Evolutionary conservation across 2,888 invertebrate genomes (phyloP), one percentile per base, ranked within the genome.

Genomic region (Arctia plantaginis): DNA sequence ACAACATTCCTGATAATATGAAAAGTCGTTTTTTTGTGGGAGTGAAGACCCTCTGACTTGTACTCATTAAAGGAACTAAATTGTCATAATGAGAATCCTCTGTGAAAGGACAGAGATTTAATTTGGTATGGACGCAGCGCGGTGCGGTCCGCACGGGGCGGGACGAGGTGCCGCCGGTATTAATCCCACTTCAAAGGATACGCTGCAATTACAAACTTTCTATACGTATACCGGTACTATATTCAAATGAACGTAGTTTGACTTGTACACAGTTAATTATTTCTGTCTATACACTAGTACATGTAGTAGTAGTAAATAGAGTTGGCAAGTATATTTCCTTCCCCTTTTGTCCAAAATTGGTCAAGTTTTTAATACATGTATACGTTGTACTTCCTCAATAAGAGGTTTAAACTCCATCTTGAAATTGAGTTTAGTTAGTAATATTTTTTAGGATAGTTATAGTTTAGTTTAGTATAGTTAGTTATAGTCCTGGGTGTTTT

Each of bases 161-260:
- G 88, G 83, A 77, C 75, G 85, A 88, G 83, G 80, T 84, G 80
- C 83, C 82, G 85, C 83, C 89, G 86, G 87, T 86, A 89, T 90
- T 95, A 95, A 95, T 95, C 94, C 91, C 83, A 95, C 95, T 92
- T 95, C 95, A 95, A 95, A 95, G 95, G 93, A 89, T 89, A 89
- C 81, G 83, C 86, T 91, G 88, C 89, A 92, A 93, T 93, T 93
- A 91, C 89, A 90, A 81, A 86, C 89, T 87, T 86, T 88, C 70
- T 83, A 76, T 84, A 82, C 80, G 76, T 82, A 79, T 83, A 85
- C 77, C 75, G 68, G 85, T 85, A 87, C 86, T 86, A 85, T 86
- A 88, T 90, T 87, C 85, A 89, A 90, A 90, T 90, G 86, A 88
- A 87, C 78, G 80, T 81, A 78, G 86, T 82, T 77, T 84, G 88